Percentiles rank a stretch among this genome's conserved stretches.
phyloP scores from a whole-genome alignment of 2,797 vertebrate species.

The Morus bassanus region DNA sequence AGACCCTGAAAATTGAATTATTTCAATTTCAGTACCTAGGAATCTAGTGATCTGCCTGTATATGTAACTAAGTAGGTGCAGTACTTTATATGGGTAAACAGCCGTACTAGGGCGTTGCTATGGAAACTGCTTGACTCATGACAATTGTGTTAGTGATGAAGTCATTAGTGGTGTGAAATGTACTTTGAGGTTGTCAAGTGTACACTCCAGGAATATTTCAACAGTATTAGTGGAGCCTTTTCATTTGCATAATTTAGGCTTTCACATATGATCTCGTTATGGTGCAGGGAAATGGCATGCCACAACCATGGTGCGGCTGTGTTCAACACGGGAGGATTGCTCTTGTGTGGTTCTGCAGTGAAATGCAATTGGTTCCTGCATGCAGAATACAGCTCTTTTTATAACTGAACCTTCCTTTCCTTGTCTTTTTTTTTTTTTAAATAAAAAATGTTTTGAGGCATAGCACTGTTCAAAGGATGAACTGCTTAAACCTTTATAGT shows the following conservation, averaged over 20 bases:
- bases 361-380: background rate
- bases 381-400: background rate
- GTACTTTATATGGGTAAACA: conserved; percentile 82
- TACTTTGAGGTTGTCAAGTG: conserved; percentile 83
- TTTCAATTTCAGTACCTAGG: conserved; percentile 82
- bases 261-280: conserved; percentile 74
- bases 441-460: background rate
- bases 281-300: conserved; percentile 24
- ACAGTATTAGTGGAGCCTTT: conserved; percentile 76
- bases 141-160: conserved; percentile 82
- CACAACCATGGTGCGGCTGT: background rate
- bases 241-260: conserved; percentile 82
- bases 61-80: conserved; percentile 81
- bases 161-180: conserved; percentile 83
- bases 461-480: background rate
- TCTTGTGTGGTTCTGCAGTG: background rate
- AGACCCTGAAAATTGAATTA: conserved; percentile 85
- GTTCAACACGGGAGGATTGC: conserved; percentile 3
- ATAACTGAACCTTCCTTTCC: background rate
- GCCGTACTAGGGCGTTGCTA: conserved; percentile 76
- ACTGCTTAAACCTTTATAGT: background rate
- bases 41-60: conserved; percentile 84
- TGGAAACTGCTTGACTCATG: conserved; percentile 83
- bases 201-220: conserved; percentile 83
- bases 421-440: background rate